These are phyloP conservation scores for Pipistrellus pygmaeus DNA, from an alignment of 2,797 vertebrate genomes.

Conservation along the genomic window DNA sequence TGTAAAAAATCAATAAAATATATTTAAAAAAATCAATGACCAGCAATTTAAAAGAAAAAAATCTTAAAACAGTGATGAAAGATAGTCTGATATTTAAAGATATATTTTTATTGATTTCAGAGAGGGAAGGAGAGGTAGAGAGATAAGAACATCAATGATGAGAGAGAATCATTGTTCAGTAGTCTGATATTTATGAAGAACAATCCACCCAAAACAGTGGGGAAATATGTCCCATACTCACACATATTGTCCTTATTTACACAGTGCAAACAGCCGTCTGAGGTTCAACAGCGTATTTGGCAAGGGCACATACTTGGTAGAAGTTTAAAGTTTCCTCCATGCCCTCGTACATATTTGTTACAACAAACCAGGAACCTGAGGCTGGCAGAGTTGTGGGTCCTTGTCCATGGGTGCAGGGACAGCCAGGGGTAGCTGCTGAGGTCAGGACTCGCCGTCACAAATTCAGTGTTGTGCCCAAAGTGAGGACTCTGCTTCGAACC, in stretches of 20 bases:
- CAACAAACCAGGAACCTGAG: background rate
- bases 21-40: background rate
- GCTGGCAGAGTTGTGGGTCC: background rate
- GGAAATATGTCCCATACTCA: background rate
- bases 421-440: background rate
- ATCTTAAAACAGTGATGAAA: background rate
- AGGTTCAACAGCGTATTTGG: background rate
- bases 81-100: background rate
- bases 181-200: background rate
- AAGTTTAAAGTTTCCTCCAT: background rate
- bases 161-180: too few relatives aligned
- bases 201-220: background rate
- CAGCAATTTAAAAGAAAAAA: slow-evolving; percentile 30
- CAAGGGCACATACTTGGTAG: background rate
- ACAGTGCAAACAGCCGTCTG: background rate
- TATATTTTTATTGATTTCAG: too few relatives aligned
- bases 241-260: background rate
- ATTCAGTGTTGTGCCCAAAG: background rate
- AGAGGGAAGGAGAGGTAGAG: too few relatives aligned
- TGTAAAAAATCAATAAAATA: too few relatives aligned
- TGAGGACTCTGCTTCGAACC: background rate
- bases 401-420: background rate
- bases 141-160: too few relatives aligned
- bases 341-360: background rate
- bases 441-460: background rate